Conservation (phyloP, 2,113 vertebrate genomes). For the Daboia siamensis region DNA sequence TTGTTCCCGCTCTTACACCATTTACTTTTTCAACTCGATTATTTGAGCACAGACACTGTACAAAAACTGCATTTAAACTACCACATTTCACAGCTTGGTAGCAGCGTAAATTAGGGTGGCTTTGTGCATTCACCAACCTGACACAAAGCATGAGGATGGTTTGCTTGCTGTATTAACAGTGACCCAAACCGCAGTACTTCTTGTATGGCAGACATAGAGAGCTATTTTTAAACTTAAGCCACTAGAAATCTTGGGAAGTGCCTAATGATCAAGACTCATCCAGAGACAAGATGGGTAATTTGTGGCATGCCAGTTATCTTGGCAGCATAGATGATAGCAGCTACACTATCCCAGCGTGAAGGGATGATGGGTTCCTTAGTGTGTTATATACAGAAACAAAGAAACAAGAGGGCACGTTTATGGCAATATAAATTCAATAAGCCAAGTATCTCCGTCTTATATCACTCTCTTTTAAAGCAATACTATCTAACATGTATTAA, state of each 20-base stretch:
- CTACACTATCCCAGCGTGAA: background rate
- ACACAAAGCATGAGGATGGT: background rate
- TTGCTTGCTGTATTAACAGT: background rate
- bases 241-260: background rate
- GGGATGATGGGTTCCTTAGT: background rate
- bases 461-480: background rate
- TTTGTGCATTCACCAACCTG: background rate
- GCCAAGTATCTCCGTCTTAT: background rate
- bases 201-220: background rate
- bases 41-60: background rate
- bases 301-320: background rate
- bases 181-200: background rate
- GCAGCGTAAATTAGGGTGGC: background rate
- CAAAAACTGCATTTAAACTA: background rate
- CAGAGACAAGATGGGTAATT: background rate
- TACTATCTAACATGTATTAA: background rate
- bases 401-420: background rate
- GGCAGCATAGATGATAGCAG: background rate
- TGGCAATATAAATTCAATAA: background rate
- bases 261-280: background rate
- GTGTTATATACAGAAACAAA: background rate
- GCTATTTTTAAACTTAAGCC: background rate
- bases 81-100: background rate
- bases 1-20: background rate
- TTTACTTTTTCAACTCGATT: background rate